A percentile compares a stretch with the other conserved stretches of the same genome.
phyloP scores from a whole-genome alignment of 2,888 invertebrate genomes.

The Drosophila niveifrons region DNA sequence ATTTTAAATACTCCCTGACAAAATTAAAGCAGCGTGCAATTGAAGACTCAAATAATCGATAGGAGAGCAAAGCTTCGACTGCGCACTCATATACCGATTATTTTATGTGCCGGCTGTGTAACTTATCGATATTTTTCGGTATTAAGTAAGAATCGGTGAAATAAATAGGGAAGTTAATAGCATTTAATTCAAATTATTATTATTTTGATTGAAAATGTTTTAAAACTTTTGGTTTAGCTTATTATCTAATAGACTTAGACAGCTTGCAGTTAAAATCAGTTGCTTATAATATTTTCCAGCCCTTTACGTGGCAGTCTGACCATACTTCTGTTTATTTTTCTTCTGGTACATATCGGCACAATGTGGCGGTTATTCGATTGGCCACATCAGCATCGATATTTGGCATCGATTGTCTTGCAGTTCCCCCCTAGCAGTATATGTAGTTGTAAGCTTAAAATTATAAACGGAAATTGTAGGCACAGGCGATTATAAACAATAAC shows the following conservation, averaged over 20 bases:
- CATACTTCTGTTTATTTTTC: not conserved
- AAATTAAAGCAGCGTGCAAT: not conserved
- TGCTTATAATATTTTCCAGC: constrained; percentile 18
- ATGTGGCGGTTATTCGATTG: constrained; percentile 37
- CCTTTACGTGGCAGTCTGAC: constrained; percentile 26
- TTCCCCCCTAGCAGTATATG: constrained; percentile 30
- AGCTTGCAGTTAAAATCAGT: not conserved
- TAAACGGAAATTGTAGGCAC: constrained; percentile 44
- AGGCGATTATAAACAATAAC: constrained; percentile 50
- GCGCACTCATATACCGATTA: not conserved
- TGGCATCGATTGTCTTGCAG: constrained; percentile 45
- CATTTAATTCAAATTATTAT: too few species aligned
- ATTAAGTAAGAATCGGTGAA: not conserved
- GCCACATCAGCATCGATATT: constrained; percentile 23
- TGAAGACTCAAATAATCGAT: not conserved
- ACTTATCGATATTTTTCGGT: not conserved
- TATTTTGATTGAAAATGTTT: too few species aligned
- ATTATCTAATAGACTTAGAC: too few species aligned
- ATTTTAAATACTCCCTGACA: not conserved
- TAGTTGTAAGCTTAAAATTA: constrained; percentile 61
- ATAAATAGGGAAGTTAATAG: not conserved
- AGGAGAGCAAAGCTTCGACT: not conserved
- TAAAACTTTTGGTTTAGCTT: too few species aligned
- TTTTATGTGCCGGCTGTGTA: not conserved
- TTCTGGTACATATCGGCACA: constrained; percentile 3